Evolutionary conservation across 2,113 vertebrate species (phyloP), one percentile per base, ranked within the genome.

Genomic region (Hipposideros armiger): DNA sequence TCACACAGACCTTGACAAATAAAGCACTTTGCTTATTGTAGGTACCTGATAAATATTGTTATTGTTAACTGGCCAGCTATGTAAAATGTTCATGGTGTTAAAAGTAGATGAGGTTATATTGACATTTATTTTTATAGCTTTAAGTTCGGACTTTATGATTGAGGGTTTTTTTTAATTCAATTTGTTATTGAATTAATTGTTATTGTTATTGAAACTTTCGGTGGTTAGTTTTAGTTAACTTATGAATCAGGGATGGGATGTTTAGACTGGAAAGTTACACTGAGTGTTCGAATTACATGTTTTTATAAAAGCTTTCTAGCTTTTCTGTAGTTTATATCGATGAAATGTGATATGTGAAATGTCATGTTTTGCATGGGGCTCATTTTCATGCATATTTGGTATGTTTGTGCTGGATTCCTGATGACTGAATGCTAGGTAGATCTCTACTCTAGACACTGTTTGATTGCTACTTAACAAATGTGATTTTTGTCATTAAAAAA

Each of bases 61-160:
- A 32, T 52, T 77, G 7, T 64, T 74, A 74, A 50, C 26, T 84
- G 7, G 16, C 4, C 26, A 74, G 30, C 19, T 73, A 1, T 80
- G 24, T 89, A n/a, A 92, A 92, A 76, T 45, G 4, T 87, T 85
- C 70, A 60, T 80, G 20, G 56, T 84, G 4, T 78, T 94, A 84
- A 92, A 62, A 67, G 13, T 64, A 84, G 70, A 62, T 36, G 15
- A 66, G 1, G 9, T 83, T 66, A 15, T 62, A 22, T 77, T 58
- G 17, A 14, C 24, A 54, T 72, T 86, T 85, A 58, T 52, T n/a
- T 52, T 40, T 87, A 47, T 28, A 64, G 58, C 1, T 82, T 91
- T 82, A 73, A 3, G 42, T 16, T 47, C 87, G 47, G 20, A 66
- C 26, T 47, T 87, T 86, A 17, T 82, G 20, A 52, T 74, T 87